phyloP scores from a whole-genome alignment of 2,113 vertebrate species.

The Saccopteryx leptura region DNA sequence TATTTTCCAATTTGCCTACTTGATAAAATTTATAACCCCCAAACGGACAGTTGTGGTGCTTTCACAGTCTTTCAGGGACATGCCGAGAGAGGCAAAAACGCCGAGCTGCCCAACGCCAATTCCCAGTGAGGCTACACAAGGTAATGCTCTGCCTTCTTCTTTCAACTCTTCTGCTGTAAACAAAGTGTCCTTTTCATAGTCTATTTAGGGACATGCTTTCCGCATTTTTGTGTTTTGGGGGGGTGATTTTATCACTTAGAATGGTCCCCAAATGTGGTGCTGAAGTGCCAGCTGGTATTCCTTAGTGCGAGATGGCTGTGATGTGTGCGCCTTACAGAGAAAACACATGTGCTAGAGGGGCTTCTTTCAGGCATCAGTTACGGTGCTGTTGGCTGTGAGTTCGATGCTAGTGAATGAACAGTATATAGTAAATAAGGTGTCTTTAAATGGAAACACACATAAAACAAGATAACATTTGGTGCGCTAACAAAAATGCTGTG shows the following conservation, averaged over 20 bases:
- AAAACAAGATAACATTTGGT: not conserved
- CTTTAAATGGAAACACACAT: not conserved
- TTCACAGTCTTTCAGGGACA: not conserved
- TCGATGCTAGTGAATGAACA: not conserved
- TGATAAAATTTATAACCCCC: not conserved
- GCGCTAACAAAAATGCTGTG: not conserved
- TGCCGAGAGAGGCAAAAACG: not conserved
- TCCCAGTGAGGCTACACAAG: not conserved
- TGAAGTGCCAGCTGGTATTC: not conserved
- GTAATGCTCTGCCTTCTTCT: not conserved
- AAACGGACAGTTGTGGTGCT: accelerated
- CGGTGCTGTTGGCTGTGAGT: accelerated
- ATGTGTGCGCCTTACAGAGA: not conserved
- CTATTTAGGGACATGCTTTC: not conserved
- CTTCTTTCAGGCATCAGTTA: not conserved
- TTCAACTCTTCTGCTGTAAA: not conserved
- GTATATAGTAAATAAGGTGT: not conserved
- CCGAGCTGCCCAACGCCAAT: accelerated
- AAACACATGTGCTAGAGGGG: not conserved
- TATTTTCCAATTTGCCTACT: not conserved
- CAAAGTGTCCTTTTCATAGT: not conserved
- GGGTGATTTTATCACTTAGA: not conserved
- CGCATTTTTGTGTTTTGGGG: not conserved
- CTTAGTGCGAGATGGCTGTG: not conserved
- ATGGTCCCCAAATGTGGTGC: not conserved